Evolutionary conservation across 2,113 vertebrate genomes (phyloP), one percentile per base, ranked within the genome.

Genomic region (Colistium nudipinnis): DNA sequence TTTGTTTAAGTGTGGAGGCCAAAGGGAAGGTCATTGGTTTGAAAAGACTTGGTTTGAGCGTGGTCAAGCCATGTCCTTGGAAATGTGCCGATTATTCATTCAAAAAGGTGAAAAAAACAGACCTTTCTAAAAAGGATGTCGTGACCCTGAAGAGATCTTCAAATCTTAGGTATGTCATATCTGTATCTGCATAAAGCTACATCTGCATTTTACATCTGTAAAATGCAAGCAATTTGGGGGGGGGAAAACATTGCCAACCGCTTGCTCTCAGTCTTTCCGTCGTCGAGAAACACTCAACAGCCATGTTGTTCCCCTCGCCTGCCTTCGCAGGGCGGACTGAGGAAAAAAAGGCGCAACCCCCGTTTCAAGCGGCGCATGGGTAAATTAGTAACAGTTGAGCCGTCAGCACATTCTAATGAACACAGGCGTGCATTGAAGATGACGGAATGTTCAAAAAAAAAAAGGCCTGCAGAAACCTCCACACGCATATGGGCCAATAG

Each of bases 361-460:
- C n/a, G n/a, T n/a, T n/a, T n/a, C n/a, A n/a, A n/a, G n/a, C n/a
- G n/a, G n/a, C n/a, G n/a, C n/a, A n/a, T n/a, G n/a, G n/a, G n/a
- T n/a, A n/a, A n/a, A n/a, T n/a, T n/a, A n/a, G n/a, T n/a, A 62
- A 74, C 76, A 63, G 22, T 47, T 30, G 38, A 49, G 20, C 19
- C 39, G 67, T 83, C 62, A 63, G 67, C 52, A 3, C 53, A 48
- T 74, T 66, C 41, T 62, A 25, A 59, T 69, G 38, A 78, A 69
- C 59, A 65, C 56, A 83, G 47, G 47, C 20, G n/a, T 14, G 8
- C 5, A n/a, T 47, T 62, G 56, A 6, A 38, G 35, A 19, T 62
- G 51, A 77, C 20, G 52, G 70, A 62, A 63, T 65, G 56, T 33
- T 79, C 45, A 74, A 78, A 47, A 71, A 47, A 71, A 54, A 64